phyloP scores from a whole-genome alignment of 2,113 vertebrate species.

The Periophthalmus modestus region DNA sequence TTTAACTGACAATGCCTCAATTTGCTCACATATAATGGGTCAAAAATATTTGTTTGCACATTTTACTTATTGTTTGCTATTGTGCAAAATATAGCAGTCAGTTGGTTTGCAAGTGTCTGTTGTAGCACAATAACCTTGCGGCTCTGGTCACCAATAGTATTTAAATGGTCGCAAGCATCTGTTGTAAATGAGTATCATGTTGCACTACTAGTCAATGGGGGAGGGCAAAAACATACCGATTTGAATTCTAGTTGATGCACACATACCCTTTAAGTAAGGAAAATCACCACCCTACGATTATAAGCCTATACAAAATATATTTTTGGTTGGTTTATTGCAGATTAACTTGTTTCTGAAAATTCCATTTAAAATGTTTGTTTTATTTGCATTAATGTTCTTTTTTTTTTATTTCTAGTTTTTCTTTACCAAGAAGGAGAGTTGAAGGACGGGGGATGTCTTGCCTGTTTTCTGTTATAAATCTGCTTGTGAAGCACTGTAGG shows the following conservation, averaged over 20 bases:
- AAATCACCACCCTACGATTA: not conserved
- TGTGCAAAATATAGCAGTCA: not conserved
- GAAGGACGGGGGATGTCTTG: not conserved
- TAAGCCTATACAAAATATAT: not conserved
- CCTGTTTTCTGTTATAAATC: too few relatives aligned
- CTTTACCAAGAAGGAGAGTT: not conserved
- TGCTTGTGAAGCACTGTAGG: too few relatives aligned
- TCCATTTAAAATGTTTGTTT: too few relatives aligned
- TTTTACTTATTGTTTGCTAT: not conserved
- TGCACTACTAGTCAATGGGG: constrained; percentile 12
- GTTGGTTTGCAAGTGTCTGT: not conserved
- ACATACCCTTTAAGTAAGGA: not conserved
- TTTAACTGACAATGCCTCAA: too few relatives aligned
- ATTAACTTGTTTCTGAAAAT: too few relatives aligned
- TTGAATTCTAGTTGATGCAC: not conserved
- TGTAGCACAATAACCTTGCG: not conserved
- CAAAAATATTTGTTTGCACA: not conserved
- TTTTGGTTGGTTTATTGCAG: too few relatives aligned
- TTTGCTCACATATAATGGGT: not conserved
- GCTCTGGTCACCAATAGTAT: too few relatives aligned
- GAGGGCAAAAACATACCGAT: not conserved
- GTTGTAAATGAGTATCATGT: constrained; percentile 22
- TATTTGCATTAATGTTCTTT: too few relatives aligned
- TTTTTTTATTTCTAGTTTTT: not conserved
- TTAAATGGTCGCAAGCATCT: too few relatives aligned